Evolutionary conservation across 2,113 vertebrate genomes (phyloP).

Genomic region (Gambusia holbrooki): DNA sequence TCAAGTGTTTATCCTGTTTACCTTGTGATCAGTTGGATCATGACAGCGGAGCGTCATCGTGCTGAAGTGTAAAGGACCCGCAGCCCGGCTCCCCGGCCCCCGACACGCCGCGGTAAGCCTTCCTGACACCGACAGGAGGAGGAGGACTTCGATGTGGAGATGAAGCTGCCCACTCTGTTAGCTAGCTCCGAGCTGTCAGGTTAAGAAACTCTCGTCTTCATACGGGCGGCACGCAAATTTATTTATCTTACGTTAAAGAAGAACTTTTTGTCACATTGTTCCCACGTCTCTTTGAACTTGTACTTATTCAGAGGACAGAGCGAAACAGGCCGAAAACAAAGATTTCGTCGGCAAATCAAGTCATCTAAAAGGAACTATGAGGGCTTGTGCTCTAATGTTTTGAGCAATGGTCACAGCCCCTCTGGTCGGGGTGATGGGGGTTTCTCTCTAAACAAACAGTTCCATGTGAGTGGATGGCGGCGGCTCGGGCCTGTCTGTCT

Average conservation of each 20-base stretch:
- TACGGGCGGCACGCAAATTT: slow-evolving; percentile 43
- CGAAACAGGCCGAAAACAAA: slow-evolving; percentile 10
- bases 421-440: slow-evolving; percentile 58
- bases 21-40: slow-evolving; percentile 12
- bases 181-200: slow-evolving; percentile 39
- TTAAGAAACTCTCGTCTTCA: slow-evolving; percentile 35
- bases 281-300: slow-evolving; percentile 27
- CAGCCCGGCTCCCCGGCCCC: slow-evolving; percentile 13
- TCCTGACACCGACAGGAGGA: slow-evolving; percentile 1
- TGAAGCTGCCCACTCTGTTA: slow-evolving; percentile 26
- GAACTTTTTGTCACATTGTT: slow-evolving; percentile 46
- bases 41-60: slow-evolving; percentile 47
- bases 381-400: slow-evolving; percentile 51
- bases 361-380: not conserved
- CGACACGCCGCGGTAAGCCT: slow-evolving; percentile 15
- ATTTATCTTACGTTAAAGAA: slow-evolving; percentile 42
- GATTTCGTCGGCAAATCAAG: slow-evolving; percentile 58
- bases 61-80: slow-evolving; percentile 28
- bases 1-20: slow-evolving; percentile 30
- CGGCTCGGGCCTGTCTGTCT: slow-evolving; percentile 53
- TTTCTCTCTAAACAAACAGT: slow-evolving; percentile 29
- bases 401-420: slow-evolving; percentile 39
- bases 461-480: slow-evolving; percentile 35
- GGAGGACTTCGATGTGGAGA: slow-evolving; percentile 48
- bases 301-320: slow-evolving; percentile 10